A percentile compares a stretch with the other conserved stretches of the same genome.
Conservation (phyloP, 2,888 invertebrate species). For the Leucozona laternaria region DNA sequence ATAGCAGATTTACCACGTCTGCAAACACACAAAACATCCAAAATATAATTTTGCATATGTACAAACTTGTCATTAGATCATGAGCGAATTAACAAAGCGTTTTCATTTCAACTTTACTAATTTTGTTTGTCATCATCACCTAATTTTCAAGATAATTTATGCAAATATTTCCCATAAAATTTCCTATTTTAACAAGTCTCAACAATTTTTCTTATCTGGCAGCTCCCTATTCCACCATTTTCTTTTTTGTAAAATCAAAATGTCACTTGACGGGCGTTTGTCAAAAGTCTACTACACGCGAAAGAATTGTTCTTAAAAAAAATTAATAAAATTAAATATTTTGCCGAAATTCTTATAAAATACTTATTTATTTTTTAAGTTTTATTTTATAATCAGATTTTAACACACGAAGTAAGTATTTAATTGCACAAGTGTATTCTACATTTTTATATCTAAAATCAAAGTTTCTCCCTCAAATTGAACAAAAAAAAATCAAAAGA, state of each 20-base stretch:
- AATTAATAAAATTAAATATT: conserved; percentile 34
- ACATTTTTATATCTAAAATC: neutral
- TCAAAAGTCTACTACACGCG: conserved; percentile 48
- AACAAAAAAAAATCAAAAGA: neutral
- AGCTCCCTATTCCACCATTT: conserved; percentile 45
- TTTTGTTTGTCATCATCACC: no score
- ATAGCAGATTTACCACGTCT: no score
- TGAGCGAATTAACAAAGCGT: no score
- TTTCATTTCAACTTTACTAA: no score
- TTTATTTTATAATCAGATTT: conserved; percentile 37
- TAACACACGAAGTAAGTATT: conserved; percentile 1
- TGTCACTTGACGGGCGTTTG: conserved; percentile 66
- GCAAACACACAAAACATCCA: no score
- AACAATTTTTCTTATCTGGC: conserved; percentile 31
- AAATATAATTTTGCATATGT: no score
- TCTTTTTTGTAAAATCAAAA: conserved; percentile 18
- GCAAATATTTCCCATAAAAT: no score
- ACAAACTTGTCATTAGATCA: no score
- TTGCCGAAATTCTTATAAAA: conserved; percentile 50
- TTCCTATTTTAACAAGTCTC: no score
- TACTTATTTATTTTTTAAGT: conserved; percentile 45
- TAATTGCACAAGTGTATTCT: neutral
- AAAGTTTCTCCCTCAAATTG: neutral
- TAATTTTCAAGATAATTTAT: no score
- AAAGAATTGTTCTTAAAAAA: conserved; percentile 48